A percentile compares a stretch with the other conserved stretches of the same genome.
Conservation (phyloP, 2,797 vertebrate genomes). For the Epinephelus malabaricus region DNA sequence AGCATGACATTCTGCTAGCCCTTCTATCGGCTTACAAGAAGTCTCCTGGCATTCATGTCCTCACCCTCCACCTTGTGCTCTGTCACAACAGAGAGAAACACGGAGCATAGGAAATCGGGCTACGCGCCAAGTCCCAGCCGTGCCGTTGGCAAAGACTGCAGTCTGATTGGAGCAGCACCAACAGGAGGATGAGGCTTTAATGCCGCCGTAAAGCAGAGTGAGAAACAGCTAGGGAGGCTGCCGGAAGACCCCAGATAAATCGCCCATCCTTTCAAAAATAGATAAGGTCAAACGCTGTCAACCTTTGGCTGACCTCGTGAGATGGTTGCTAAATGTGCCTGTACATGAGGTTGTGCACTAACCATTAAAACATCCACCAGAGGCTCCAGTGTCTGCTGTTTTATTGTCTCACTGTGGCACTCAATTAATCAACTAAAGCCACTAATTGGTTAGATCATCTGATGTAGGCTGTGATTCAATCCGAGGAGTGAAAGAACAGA, state of each 20-base stretch:
- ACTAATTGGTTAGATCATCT: constrained; percentile 81
- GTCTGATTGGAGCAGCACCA: constrained; percentile 75
- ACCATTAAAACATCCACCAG: constrained; percentile 71
- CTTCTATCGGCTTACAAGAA: constrained; percentile 59
- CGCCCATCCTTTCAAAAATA: constrained; percentile 70
- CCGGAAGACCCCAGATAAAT: constrained; percentile 71
- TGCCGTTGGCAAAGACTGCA: constrained; percentile 63
- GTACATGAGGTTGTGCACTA: constrained; percentile 61
- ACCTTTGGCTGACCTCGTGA: constrained; percentile 61
- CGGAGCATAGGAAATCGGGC: constrained; percentile 67
- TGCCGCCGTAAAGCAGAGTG: constrained; percentile 69
- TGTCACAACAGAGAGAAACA: constrained; percentile 74
- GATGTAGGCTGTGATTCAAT: constrained; percentile 67
- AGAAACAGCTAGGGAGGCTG: constrained; percentile 69
- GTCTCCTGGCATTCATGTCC: constrained; percentile 71
- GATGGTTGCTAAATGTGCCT: constrained; percentile 65
- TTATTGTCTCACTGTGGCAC: constrained; percentile 71
- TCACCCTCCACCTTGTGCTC: constrained; percentile 66
- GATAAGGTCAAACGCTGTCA: constrained; percentile 74
- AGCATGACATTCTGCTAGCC: constrained; percentile 61
- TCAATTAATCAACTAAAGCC: constrained; percentile 74
- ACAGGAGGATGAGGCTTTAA: constrained; percentile 77
- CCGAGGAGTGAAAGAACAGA: constrained; percentile 50
- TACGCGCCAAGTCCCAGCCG: constrained; percentile 74
- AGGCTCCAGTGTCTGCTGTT: constrained; percentile 55